phyloP scores from a whole-genome alignment of 2,888 invertebrate genomes.

The Trachelus stipa region DNA sequence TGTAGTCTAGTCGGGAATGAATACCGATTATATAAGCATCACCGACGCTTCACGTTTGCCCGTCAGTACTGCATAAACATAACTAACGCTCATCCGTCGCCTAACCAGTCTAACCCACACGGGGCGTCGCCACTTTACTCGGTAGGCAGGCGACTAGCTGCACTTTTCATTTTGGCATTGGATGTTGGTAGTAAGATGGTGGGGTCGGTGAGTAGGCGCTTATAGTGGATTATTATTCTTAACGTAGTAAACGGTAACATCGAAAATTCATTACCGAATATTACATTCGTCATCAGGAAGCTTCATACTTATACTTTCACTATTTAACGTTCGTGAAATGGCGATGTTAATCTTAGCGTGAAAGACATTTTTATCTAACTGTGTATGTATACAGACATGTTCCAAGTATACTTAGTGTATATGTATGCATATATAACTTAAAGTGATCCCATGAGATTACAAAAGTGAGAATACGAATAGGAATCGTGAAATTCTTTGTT shows the following conservation, averaged over 20 bases:
- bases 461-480: not conserved
- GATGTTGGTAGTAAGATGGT: constrained; percentile 24
- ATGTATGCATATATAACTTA: not conserved
- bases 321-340: not conserved
- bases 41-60: not conserved
- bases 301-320: not conserved
- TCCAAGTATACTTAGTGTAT: not conserved
- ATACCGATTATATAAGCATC: not conserved
- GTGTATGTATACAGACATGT: not conserved
- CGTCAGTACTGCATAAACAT: constrained; percentile 40
- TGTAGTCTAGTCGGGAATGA: not conserved
- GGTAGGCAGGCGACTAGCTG: constrained; percentile 38
- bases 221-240: not conserved
- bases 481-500: not conserved
- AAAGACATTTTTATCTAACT: not conserved
- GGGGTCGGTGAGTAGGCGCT: constrained; percentile 26
- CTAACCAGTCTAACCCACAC: constrained; percentile 40
- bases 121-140: constrained; percentile 47
- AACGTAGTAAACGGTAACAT: not conserved
- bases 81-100: constrained; percentile 28
- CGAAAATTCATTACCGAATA: not conserved
- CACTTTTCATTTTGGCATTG: constrained; percentile 46
- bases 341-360: not conserved
- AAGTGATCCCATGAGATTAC: not conserved
- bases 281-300: not conserved